phyloP scores from a whole-genome alignment of 1,140 invertebrate species.

The Drosophila mauritiana region DNA sequence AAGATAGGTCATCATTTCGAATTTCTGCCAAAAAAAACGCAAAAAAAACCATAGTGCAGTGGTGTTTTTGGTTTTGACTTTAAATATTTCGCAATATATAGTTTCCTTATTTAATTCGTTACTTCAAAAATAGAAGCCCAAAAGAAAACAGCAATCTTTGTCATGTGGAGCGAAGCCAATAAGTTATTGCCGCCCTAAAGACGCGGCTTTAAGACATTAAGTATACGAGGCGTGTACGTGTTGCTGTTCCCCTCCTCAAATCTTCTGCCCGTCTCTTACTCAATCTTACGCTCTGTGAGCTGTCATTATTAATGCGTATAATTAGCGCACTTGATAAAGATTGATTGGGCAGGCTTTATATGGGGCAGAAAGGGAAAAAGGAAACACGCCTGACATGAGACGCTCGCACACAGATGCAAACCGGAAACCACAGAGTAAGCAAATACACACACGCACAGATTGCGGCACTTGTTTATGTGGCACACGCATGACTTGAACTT shows the following conservation, averaged over 20 bases:
- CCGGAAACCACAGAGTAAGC: slow-evolving; percentile 57
- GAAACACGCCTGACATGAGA: slow-evolving; percentile 34
- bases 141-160: too few relatives aligned
- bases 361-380: slow-evolving; percentile 11
- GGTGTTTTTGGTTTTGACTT: too few relatives aligned
- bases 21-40: too few relatives aligned
- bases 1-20: too few relatives aligned
- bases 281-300: slow-evolving; percentile 28
- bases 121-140: too few relatives aligned
- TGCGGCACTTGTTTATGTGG: slow-evolving; percentile 72
- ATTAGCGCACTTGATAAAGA: slow-evolving; percentile 79
- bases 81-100: too few relatives aligned
- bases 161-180: not conserved
- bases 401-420: slow-evolving; percentile 24
- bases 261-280: not conserved
- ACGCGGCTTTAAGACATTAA: slow-evolving; percentile 24
- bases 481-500: slow-evolving; percentile 71
- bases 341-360: slow-evolving; percentile 65
- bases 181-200: slow-evolving; percentile 22
- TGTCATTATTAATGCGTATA: slow-evolving; percentile 79
- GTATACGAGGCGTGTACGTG: slow-evolving; percentile 57
- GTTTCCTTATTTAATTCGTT: too few relatives aligned
- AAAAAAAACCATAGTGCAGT: too few relatives aligned
- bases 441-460: slow-evolving; percentile 38
- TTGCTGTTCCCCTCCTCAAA: slow-evolving; percentile 4